Base-by-base conservation (phyloP, 92 coral and sea anemone species). In the Anthopleura xanthogrammica region DNA sequence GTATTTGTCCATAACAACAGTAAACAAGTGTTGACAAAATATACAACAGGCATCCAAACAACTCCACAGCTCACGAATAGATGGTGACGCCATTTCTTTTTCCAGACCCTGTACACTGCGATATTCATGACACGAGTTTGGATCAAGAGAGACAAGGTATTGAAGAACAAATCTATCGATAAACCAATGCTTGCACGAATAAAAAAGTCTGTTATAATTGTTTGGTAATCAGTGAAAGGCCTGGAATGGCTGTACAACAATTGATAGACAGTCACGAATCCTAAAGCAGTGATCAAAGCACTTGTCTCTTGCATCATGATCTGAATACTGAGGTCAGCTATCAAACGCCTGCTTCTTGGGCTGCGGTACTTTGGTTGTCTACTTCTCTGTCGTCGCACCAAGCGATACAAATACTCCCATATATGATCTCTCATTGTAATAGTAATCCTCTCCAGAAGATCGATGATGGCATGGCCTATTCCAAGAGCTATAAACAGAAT, bases 301-400 rank as follows among this genome's bases (percentile, higher is more conserved):
- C 36, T 29, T 29, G 36, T 29, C 36, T 29, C 36, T 29, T 29
- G 36, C 36, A 29, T 29, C 36, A 29, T 29, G 36, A 87, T 72
- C 72, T 89, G 93, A 70, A 92, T 82, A 52, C 89, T 82, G 2
- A 87, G 52, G 42, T 89, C 95, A 16, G 95, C 91, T 16, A 83
- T 86, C n/a, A 92, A 83, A 60, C 95, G 88, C 83, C 84, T 84
- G 87, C 90, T 88, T 22, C 90, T 77, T 16, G 95, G 93, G 1
- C 86, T 90, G 71, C 89, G 90, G 12, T 78, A 77, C 50, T 82
- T 81, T 5, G 77, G 80, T 4, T 64, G 60, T 24, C 90, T 87
- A 23, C 46, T 71, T 66, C 57, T 23, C 39, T 73, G 65, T 46
- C 85, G 52, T 12, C 73, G 79, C 9, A 85, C 29, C 17, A 76